A percentile compares a stretch with the other conserved stretches of the same genome.
These are phyloP conservation scores for Gymnocheta viridis DNA, from an alignment of 2,888 invertebrate species.

Conservation along the genomic window DNA sequence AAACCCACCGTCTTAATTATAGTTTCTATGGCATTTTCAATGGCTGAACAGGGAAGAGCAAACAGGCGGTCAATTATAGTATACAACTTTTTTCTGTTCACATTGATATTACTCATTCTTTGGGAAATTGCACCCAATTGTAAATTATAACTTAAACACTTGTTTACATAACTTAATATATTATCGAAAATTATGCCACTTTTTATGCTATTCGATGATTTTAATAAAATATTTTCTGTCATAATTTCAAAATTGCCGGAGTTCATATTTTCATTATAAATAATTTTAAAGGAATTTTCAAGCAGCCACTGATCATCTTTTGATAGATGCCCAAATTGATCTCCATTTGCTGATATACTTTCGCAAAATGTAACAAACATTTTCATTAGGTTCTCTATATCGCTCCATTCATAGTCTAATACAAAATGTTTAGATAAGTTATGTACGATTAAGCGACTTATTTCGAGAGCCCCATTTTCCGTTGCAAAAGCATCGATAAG, in stretches of 20 bases:
- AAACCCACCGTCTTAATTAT: constrained; percentile 30
- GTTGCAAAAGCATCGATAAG: background rate
- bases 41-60: constrained; percentile 25
- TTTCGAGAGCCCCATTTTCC: background rate
- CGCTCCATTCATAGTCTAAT: constrained; percentile 11
- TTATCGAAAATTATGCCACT: constrained; percentile 48
- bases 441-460: constrained; percentile 26
- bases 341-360: background rate
- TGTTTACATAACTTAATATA: constrained; percentile 19
- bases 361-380: constrained; percentile 35
- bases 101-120: background rate
- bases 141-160: constrained; percentile 17
- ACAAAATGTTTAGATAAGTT: constrained; percentile 20
- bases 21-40: constrained; percentile 35
- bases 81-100: constrained; percentile 39
- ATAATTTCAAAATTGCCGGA: constrained; percentile 14
- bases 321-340: background rate
- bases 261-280: background rate
- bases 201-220: background rate
- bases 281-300: background rate
- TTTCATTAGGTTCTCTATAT: constrained; percentile 40
- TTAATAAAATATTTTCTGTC: constrained; percentile 1
- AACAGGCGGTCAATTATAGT: constrained; percentile 42
- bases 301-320: background rate
- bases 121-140: background rate